Percentiles rank a stretch among this genome's conserved stretches.
Evolutionary conservation across 2,113 vertebrate species (phyloP).

Genomic region (Dipodomys spectabilis): DNA sequence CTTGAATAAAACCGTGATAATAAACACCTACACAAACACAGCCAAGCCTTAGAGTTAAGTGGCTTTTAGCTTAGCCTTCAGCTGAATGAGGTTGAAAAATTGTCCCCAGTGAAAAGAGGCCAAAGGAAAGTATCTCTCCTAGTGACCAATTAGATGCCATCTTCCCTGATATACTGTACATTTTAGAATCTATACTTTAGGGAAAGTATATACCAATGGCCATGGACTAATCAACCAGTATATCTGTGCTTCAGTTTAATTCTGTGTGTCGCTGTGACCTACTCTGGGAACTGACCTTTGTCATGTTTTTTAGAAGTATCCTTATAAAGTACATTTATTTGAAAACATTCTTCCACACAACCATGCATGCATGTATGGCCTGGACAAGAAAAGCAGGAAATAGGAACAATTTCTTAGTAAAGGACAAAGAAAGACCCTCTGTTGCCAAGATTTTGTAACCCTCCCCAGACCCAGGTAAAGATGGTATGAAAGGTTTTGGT

Average conservation of each 20-base stretch:
- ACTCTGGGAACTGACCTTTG: not conserved
- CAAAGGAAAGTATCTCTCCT: slow-evolving; percentile 82
- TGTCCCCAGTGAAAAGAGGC: slow-evolving; percentile 74
- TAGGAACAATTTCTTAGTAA: too few species aligned
- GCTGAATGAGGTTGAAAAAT: slow-evolving; percentile 81
- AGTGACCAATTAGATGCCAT: slow-evolving; percentile 70
- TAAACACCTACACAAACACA: slow-evolving; percentile 77
- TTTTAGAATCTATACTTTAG: not conserved
- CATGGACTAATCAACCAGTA: too few species aligned
- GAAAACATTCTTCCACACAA: too few species aligned
- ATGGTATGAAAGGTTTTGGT: not conserved
- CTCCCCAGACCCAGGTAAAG: not conserved
- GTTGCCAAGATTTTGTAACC: too few species aligned
- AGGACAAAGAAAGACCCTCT: too few species aligned
- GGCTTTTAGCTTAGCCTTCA: slow-evolving; percentile 84
- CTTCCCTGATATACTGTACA: slow-evolving; percentile 66
- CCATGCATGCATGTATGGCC: too few species aligned
- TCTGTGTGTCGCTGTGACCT: not conserved
- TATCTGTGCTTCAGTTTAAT: not conserved
- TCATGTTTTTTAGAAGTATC: too few species aligned
- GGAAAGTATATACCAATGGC: slow-evolving; percentile 11
- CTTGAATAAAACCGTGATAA: slow-evolving; percentile 86
- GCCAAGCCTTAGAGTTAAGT: slow-evolving; percentile 81
- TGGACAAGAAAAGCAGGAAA: too few species aligned
- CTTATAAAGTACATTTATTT: too few species aligned